These are phyloP conservation scores for Morpho helenor DNA, from an alignment of 2,888 invertebrate genomes.

Conservation along the genomic window DNA sequence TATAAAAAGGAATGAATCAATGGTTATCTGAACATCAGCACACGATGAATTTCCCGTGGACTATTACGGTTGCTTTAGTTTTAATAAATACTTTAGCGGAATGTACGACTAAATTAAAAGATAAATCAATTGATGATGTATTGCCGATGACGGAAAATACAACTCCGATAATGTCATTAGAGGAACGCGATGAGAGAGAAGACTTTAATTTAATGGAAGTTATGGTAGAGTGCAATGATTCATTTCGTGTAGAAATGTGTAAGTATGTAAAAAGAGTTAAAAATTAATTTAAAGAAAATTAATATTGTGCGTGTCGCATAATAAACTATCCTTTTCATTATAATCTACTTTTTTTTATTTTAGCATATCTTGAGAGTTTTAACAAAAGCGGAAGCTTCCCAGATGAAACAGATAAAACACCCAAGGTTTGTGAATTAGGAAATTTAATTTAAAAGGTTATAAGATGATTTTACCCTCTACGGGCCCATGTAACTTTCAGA, in stretches of 20 bases:
- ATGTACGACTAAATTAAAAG: constrained; percentile 16
- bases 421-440: constrained; percentile 56
- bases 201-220: constrained; percentile 51
- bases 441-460: too few species aligned
- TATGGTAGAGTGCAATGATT: constrained; percentile 72
- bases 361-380: constrained; percentile 70
- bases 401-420: constrained; percentile 76
- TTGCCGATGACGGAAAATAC: not conserved
- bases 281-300: too few species aligned
- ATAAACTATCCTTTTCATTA: too few species aligned
- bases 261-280: constrained; percentile 31
- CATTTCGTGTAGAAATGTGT: constrained; percentile 75
- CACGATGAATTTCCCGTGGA: constrained; percentile 19
- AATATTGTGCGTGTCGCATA: too few species aligned
- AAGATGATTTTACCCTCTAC: too few species aligned
- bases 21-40: not conserved
- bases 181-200: constrained; percentile 25
- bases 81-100: constrained; percentile 20
- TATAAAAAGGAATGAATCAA: constrained; percentile 6
- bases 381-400: constrained; percentile 76
- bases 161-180: constrained; percentile 2
- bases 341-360: constrained; percentile 22
- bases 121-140: constrained; percentile 14
- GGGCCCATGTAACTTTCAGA: too few species aligned
- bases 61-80: constrained; percentile 17